phyloP scores from a whole-genome alignment of 1,140 invertebrate genomes.

The Papilio aristodemus region DNA sequence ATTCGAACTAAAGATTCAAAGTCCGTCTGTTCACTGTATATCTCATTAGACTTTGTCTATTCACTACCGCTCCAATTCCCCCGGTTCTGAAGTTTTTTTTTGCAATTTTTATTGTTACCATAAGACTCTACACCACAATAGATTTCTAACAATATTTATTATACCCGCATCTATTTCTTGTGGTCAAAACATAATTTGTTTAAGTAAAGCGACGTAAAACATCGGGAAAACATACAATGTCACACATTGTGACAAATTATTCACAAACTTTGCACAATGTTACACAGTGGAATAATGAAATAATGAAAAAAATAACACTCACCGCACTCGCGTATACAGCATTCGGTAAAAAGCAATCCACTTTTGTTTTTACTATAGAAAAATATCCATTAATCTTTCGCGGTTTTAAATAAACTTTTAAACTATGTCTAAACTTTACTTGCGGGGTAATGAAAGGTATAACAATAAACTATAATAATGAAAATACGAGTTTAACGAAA shows the following conservation, averaged over 20 bases:
- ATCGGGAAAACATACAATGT: constrained; percentile 31
- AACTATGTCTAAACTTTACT: constrained; percentile 32
- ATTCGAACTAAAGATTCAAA: constrained; percentile 12
- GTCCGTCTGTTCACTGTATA: not conserved
- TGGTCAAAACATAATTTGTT: constrained; percentile 32
- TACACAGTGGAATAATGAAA: not conserved
- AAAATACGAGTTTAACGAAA: not conserved
- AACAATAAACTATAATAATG: not conserved
- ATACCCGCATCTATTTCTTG: constrained; percentile 30
- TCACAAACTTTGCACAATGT: constrained; percentile 28
- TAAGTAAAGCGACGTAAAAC: constrained; percentile 22
- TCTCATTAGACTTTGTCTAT: constrained; percentile 17
- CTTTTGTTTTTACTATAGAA: constrained; percentile 26
- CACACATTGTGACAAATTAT: constrained; percentile 22
- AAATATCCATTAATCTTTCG: constrained; percentile 17
- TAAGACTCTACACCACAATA: constrained; percentile 19
- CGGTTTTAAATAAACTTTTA: constrained; percentile 38
- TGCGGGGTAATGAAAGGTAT: not conserved
- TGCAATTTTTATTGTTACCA: constrained; percentile 9
- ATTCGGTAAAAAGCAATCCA: constrained; percentile 22
- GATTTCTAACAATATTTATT: constrained; percentile 31
- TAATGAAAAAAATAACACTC: constrained; percentile 28
- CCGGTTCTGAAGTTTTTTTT: not conserved
- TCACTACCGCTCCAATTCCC: constrained; percentile 2
- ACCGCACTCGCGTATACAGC: constrained; percentile 11